Evolutionary conservation across 2,113 vertebrate genomes (phyloP).

Genomic region (Ptyas mucosa): DNA sequence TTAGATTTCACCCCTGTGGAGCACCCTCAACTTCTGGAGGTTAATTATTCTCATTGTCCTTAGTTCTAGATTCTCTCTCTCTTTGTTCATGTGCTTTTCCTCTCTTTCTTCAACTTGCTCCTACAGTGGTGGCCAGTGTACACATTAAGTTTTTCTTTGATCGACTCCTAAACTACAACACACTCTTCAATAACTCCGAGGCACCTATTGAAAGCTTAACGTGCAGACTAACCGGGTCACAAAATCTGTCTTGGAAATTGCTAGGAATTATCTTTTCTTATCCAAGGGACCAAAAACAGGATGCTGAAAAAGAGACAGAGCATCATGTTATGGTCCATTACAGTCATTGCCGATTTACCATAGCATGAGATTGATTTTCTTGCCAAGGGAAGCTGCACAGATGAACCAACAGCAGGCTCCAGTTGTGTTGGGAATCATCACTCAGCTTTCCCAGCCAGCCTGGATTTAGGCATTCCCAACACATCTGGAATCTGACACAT

Average conservation of each 20-base stretch:
- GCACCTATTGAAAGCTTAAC: not conserved
- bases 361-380: not conserved
- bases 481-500: not conserved
- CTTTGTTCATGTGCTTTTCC: slow-evolving; percentile 36
- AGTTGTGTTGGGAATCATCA: not conserved
- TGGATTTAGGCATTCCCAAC: not conserved
- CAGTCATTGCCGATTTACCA: not conserved
- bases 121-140: slow-evolving; percentile 9
- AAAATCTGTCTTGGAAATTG: not conserved
- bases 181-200: not conserved
- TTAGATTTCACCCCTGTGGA: no score
- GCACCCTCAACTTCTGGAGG: not conserved
- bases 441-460: not conserved
- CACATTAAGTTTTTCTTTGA: not conserved
- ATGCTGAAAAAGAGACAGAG: not conserved
- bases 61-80: not conserved
- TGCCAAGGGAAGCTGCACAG: not conserved
- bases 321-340: not conserved
- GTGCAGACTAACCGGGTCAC: not conserved
- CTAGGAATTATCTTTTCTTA: not conserved
- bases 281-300: not conserved
- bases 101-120: slow-evolving; percentile 19
- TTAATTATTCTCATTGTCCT: not conserved
- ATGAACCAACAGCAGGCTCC: not conserved
- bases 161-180: not conserved